phyloP scores from a whole-genome alignment of 2,888 invertebrate species.

The Drosophila sordidula region DNA sequence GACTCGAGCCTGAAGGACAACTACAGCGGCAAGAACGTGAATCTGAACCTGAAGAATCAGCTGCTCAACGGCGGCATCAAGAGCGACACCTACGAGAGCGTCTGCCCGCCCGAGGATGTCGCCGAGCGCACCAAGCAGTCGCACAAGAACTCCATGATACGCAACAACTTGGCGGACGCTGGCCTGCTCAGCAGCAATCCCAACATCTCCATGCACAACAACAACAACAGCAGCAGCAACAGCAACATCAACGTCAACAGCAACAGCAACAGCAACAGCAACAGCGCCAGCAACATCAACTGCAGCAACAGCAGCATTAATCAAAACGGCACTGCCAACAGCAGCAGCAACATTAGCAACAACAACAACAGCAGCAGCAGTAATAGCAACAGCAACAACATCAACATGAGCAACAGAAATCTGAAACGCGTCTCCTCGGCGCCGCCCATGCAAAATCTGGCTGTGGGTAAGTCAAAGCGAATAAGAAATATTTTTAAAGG shows the following conservation, averaged over 20 bases:
- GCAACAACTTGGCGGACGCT: conserved; percentile 79
- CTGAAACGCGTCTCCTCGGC: conserved; percentile 87
- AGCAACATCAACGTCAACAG: conserved; percentile 78
- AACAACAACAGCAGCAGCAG: conserved; percentile 47
- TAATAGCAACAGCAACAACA: conserved; percentile 49
- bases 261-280: conserved; percentile 49
- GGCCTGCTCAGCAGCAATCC: conserved; percentile 44
- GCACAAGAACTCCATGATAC: conserved; percentile 83
- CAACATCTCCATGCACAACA: conserved; percentile 55
- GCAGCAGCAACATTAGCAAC: conserved; percentile 68
- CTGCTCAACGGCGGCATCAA: conserved; percentile 81
- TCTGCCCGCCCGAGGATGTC: conserved; percentile 85
- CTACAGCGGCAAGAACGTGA: conserved; percentile 81
- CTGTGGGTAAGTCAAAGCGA: conserved; percentile 77
- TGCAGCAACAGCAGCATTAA: conserved; percentile 51
- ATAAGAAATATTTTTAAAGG: not conserved
- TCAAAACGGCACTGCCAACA: conserved; percentile 59
- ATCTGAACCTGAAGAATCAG: conserved; percentile 81
- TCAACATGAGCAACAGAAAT: conserved; percentile 79
- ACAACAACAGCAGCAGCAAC: conserved; percentile 43
- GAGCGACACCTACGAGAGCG: conserved; percentile 85
- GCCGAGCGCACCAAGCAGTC: conserved; percentile 84
- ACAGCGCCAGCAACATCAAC: conserved; percentile 6
- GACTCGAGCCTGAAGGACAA: conserved; percentile 80
- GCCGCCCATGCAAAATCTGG: conserved; percentile 85